phyloP scores from a whole-genome alignment of 2,888 invertebrate genomes.

The Villa cingulata region DNA sequence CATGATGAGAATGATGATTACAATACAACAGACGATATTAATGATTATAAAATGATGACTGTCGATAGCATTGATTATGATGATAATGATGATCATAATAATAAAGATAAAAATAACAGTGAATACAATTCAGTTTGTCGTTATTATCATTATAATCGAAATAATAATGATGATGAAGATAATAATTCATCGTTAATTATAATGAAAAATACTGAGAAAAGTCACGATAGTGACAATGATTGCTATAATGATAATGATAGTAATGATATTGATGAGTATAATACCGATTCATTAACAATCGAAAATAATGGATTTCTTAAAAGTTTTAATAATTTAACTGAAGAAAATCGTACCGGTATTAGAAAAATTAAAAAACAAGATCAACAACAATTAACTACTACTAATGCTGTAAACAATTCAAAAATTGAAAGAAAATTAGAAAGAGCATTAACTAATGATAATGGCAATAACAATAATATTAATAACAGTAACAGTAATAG shows the following conservation, averaged over 20 bases:
- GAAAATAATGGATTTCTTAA: conserved; percentile 25
- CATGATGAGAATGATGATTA: background rate
- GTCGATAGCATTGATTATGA: background rate
- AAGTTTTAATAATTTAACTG: conserved; percentile 23
- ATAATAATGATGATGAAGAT: conserved; percentile 3
- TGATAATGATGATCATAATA: conserved; percentile 7
- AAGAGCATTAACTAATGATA: background rate
- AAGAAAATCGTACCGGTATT: conserved; percentile 1
- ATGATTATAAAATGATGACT: too few species aligned
- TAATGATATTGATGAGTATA: background rate
- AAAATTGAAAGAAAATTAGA: too few species aligned
- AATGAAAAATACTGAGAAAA: conserved; percentile 13
- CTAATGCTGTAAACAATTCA: too few species aligned
- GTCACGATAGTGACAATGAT: conserved; percentile 8
- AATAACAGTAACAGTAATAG: background rate
- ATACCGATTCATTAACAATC: conserved; percentile 12
- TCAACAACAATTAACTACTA: too few species aligned
- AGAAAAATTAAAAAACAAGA: background rate
- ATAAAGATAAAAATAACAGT: conserved; percentile 20
- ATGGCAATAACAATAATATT: too few species aligned
- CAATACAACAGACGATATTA: too few species aligned
- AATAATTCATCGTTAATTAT: background rate
- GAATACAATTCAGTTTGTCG: conserved; percentile 16
- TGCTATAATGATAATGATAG: background rate
- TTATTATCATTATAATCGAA: background rate